Conservation (phyloP, 2,797 vertebrate genomes). For the Sebastes vulpes region DNA sequence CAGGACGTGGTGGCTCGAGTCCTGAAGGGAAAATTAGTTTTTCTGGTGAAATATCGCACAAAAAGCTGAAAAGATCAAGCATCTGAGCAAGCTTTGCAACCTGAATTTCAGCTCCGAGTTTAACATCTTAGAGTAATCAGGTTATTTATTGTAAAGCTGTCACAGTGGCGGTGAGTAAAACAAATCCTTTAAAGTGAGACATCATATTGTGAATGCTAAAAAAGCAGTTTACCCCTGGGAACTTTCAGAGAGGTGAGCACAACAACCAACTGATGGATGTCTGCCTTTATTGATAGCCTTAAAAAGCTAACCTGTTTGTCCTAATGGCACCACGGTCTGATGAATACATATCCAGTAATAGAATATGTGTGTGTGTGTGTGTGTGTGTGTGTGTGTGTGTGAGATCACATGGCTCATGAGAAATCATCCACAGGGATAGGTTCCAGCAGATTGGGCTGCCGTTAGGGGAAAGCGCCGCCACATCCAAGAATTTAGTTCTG, state of each 20-base stretch:
- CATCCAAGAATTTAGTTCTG: conserved; percentile 80
- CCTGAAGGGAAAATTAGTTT: conserved; percentile 28
- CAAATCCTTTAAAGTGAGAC: conserved; percentile 42
- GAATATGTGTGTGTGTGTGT: conserved; percentile 6
- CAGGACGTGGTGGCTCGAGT: conserved; percentile 7
- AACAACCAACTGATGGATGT: conserved; percentile 63
- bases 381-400: conserved; percentile 4
- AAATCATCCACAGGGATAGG: conserved; percentile 76
- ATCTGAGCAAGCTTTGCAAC: conserved; percentile 15
- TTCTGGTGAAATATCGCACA: conserved; percentile 27
- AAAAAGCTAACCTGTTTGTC: conserved; percentile 61
- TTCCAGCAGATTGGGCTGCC: conserved; percentile 78
- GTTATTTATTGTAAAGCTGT: conserved; percentile 33
- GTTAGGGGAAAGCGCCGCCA: conserved; percentile 66
- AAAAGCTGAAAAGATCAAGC: conserved; percentile 6
- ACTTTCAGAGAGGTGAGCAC: conserved; percentile 43
- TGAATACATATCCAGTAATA: conserved; percentile 65
- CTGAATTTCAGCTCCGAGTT: conserved; percentile 9
- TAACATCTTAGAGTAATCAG: background rate
- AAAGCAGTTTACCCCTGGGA: conserved; percentile 30
- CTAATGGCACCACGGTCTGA: conserved; percentile 70
- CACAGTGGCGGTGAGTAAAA: conserved; percentile 31
- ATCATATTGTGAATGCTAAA: conserved; percentile 38
- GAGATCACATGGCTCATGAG: conserved; percentile 63
- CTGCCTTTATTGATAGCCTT: conserved; percentile 51